phyloP scores from a whole-genome alignment of 2,113 vertebrate species.

The Erpornis zantholeuca region DNA sequence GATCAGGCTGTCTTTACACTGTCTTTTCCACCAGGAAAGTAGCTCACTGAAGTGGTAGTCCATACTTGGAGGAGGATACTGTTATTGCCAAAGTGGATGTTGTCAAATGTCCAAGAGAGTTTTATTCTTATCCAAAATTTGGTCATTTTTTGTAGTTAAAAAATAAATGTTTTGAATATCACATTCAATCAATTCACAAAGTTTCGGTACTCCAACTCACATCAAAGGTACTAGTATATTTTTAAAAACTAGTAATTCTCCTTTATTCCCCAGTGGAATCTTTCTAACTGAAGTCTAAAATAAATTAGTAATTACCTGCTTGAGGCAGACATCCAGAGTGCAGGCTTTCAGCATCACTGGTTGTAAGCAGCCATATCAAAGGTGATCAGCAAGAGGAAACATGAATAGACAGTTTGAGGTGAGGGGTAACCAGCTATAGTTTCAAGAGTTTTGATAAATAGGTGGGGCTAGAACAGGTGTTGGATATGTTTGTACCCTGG shows the following conservation, averaged over 20 bases:
- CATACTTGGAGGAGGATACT: not conserved
- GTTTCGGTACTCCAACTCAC: not conserved
- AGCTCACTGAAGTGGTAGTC: not conserved
- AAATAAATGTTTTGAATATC: not conserved
- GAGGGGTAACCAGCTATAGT: not conserved
- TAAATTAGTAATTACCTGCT: not conserved
- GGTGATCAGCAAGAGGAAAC: not conserved
- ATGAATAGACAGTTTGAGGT: not conserved
- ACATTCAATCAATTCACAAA: not conserved
- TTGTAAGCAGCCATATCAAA: not conserved
- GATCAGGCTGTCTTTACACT: not conserved
- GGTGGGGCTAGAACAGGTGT: not conserved
- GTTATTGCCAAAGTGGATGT: not conserved
- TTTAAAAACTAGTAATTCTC: not conserved
- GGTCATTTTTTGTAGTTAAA: not conserved
- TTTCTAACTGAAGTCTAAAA: not conserved
- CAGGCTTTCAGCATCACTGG: not conserved
- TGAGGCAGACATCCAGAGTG: not conserved
- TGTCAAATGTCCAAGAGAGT: not conserved
- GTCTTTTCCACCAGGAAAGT: not conserved
- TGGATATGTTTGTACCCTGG: not conserved
- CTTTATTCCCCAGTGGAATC: not conserved
- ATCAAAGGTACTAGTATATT: not conserved
- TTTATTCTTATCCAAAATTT: not conserved
- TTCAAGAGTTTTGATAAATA: not conserved